Base-by-base conservation (phyloP, 1,140 invertebrate genomes). In the Achroia grisella region DNA sequence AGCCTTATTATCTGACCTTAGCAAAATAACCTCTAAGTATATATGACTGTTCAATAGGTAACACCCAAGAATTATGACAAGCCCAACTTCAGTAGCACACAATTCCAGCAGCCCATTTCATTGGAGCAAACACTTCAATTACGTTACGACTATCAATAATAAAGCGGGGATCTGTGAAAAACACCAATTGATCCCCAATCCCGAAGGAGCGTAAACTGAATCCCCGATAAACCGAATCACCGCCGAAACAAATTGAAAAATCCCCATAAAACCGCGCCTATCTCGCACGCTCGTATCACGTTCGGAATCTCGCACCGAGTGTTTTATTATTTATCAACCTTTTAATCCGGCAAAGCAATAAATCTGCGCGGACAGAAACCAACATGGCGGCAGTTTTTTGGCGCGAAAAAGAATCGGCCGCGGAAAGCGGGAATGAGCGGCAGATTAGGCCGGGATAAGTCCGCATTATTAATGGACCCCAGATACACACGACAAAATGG, bases 401-500 rank as follows among this genome's bases (percentile, higher is more conserved):
- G 67, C 74, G 74, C 65, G 73, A 68, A 77, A 79, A 80, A 83
- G 71, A 79, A 76, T 79, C 71, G 71, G 50, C 63, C 76, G 79
- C 70, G 77, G 75, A 83, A 81, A 81, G 79, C 72, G 71, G 77
- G 70, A 83, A 83, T 79, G 79, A 83, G 73, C 59, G 65, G 53
- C 67, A 81, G 79, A 83, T 83, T 83, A 83, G 74, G 68, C 60
- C 48, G 46, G 68, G 75, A 77, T 78, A 79, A 77, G 66, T 66
- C 71, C 65, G 36, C 30, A 67, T 81, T 83, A 83, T 83, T 83
- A 83, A 83, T 83, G 77, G 72, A 81, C 62, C 71, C 44, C 60
- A 67, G 74, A 79, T 79, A 78, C 66, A 71, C 62, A 69, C 66
- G 67, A 71, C 65, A 64, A 62, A 66, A 66, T 62, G 76, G 66